phyloP scores from a whole-genome alignment of 37 sponge, comb jelly and placozoan genomes.

The Spongia lamella region DNA sequence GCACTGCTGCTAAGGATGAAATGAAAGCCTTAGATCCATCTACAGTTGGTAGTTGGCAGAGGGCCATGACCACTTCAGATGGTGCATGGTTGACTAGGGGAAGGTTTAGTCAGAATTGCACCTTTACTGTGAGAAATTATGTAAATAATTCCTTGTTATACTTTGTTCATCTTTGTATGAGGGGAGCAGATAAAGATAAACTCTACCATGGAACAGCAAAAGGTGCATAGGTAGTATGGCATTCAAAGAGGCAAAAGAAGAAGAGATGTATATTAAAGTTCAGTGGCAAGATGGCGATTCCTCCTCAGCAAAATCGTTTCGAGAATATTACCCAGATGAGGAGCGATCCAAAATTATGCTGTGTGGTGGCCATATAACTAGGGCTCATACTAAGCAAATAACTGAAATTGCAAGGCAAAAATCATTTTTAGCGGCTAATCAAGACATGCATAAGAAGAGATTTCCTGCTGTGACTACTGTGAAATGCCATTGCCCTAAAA shows the following conservation, averaged over 20 bases:
- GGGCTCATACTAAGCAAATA: constrained; percentile 20
- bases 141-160: constrained; percentile 22
- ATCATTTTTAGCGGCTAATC: background rate
- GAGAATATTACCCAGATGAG: background rate
- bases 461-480: constrained; percentile 1
- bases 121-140: too few species aligned
- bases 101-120: constrained; percentile 8
- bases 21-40: constrained; percentile 7
- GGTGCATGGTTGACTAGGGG: constrained; percentile 28
- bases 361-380: constrained; percentile 42
- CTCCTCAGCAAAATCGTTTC: background rate
- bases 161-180: constrained; percentile 40
- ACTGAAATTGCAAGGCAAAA: background rate
- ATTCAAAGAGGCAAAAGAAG: constrained; percentile 4
- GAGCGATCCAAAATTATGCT: constrained; percentile 23
- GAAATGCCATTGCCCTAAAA: constrained; percentile 19
- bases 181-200: constrained; percentile 24
- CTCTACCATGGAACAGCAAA: too few species aligned
- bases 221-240: too few species aligned
- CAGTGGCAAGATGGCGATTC: constrained; percentile 40
- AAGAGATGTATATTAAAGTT: constrained; percentile 2
- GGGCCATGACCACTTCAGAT: constrained; percentile 44
- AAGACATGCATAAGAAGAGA: background rate
- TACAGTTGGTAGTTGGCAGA: constrained; percentile 41
- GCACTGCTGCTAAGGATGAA: constrained; percentile 27